Evolutionary conservation across 1,140 invertebrate genomes (phyloP).

Genomic region (Sogatella furcifera): DNA sequence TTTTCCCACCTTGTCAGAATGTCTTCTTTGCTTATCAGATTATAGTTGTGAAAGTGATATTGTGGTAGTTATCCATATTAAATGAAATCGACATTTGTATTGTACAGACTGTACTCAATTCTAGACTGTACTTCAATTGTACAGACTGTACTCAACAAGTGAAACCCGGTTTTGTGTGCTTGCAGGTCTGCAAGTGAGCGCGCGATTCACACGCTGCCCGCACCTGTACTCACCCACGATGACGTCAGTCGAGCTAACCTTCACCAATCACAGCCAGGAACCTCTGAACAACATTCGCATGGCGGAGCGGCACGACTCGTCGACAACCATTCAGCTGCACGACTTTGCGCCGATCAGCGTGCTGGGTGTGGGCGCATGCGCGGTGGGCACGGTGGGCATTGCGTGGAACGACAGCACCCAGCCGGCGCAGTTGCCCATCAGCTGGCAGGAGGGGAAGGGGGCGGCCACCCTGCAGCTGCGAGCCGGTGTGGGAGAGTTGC

Average conservation of each 20-base stretch:
- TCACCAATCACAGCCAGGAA: slow-evolving; percentile 58
- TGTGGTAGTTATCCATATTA: too few species aligned
- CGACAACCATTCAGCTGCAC: slow-evolving; percentile 59
- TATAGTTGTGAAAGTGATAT: too few species aligned
- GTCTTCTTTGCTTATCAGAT: too few species aligned
- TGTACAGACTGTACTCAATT: too few species aligned
- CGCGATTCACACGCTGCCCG: slow-evolving; percentile 59
- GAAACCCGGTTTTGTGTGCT: slow-evolving; percentile 27
- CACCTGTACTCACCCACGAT: slow-evolving; percentile 79
- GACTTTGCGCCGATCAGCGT: slow-evolving; percentile 63
- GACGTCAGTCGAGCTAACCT: slow-evolving; percentile 70
- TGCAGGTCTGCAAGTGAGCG: slow-evolving; percentile 47
- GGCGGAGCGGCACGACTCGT: slow-evolving; percentile 36
- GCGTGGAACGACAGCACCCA: slow-evolving; percentile 94
- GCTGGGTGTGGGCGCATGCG: slow-evolving; percentile 39
- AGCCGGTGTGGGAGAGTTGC: slow-evolving; percentile 78
- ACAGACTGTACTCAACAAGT: too few species aligned
- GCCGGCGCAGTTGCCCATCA: slow-evolving; percentile 68
- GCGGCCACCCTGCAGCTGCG: slow-evolving; percentile 54
- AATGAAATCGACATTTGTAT: too few species aligned
- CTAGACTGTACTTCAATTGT: too few species aligned
- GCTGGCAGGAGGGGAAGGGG: slow-evolving; percentile 45
- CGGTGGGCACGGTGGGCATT: slow-evolving; percentile 62
- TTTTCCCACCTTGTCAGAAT: too few species aligned
- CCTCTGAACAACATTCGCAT: slow-evolving; percentile 61